Evolutionary conservation across 37 sponge, comb jelly and placozoan species (phyloP).

Genomic region (Ianthella basta): DNA sequence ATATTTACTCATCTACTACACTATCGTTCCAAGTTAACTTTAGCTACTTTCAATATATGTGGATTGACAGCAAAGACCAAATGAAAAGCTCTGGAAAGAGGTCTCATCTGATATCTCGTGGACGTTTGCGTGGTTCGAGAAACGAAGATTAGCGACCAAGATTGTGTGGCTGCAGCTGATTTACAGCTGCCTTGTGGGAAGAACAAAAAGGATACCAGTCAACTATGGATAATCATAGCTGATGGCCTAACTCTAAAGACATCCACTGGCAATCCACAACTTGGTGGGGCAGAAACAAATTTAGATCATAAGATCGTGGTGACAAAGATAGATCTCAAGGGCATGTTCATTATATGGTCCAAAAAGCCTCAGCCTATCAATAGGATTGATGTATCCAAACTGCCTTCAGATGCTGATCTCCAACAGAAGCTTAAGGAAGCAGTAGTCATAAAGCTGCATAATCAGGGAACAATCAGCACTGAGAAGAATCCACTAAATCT

Average conservation of each 20-base stretch:
- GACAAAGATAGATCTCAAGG: conserved; percentile 17
- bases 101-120: not conserved
- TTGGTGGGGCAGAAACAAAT: conserved; percentile 19
- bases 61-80: conserved; percentile 21
- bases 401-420: conserved; percentile 12
- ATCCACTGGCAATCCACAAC: not conserved
- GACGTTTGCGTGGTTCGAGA: not conserved
- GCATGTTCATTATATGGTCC: conserved; percentile 23
- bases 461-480: not conserved
- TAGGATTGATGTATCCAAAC: conserved; percentile 18
- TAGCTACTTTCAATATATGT: conserved; percentile 19
- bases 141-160: not conserved
- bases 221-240: conserved; percentile 8
- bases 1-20: conserved; percentile 23
- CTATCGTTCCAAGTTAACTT: conserved; percentile 24
- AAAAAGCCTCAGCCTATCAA: conserved; percentile 19
- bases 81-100: conserved; percentile 22
- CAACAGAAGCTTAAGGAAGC: conserved; percentile 1
- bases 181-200: conserved; percentile 24
- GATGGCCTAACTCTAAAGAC: conserved; percentile 8
- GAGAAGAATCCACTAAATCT: not conserved
- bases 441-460: conserved; percentile 12
- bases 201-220: not conserved
- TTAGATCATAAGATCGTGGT: conserved; percentile 8
- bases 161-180: not conserved